Conservation (phyloP, 2,797 vertebrate genomes). For the Bufotes viridis region DNA sequence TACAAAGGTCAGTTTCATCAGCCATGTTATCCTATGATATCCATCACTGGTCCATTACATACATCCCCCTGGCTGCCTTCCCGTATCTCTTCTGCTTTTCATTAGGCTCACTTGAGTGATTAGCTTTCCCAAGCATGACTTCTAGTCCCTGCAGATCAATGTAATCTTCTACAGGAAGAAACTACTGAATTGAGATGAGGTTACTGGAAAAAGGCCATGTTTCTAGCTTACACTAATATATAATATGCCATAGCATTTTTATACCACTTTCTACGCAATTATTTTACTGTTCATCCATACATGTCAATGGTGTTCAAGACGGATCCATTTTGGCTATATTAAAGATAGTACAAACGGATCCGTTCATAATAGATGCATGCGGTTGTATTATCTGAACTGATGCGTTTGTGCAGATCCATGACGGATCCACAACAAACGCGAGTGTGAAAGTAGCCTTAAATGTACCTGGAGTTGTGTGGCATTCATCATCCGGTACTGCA, state of each 20-base stretch:
- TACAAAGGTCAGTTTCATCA: not conserved
- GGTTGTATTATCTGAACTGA: too few relatives aligned
- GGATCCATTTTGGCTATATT: too few relatives aligned
- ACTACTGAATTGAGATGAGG: conserved; percentile 24
- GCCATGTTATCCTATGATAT: not conserved
- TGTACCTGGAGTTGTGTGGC: too few relatives aligned
- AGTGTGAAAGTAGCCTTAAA: too few relatives aligned
- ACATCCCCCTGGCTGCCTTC: not conserved
- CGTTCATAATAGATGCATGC: too few relatives aligned
- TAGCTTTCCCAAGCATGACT: conserved; percentile 25
- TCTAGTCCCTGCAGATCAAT: conserved; percentile 26
- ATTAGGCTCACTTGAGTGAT: conserved; percentile 42
- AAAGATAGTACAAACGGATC: too few relatives aligned
- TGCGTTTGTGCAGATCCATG: too few relatives aligned
- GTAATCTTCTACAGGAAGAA: conserved; percentile 23
- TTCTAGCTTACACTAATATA: not conserved
- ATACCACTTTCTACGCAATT: not conserved
- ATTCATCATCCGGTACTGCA: too few relatives aligned
- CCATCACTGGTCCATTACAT: conserved; percentile 9
- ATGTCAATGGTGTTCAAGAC: too few relatives aligned
- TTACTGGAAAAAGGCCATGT: not conserved
- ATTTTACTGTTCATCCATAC: not conserved
- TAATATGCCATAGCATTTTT: not conserved
- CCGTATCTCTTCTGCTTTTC: conserved; percentile 27
- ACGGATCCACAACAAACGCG: too few relatives aligned